A percentile compares a stretch with the other conserved stretches of the same genome.
Evolutionary conservation across 2,113 vertebrate genomes (phyloP).

Genomic region (Nothocercus julius): DNA sequence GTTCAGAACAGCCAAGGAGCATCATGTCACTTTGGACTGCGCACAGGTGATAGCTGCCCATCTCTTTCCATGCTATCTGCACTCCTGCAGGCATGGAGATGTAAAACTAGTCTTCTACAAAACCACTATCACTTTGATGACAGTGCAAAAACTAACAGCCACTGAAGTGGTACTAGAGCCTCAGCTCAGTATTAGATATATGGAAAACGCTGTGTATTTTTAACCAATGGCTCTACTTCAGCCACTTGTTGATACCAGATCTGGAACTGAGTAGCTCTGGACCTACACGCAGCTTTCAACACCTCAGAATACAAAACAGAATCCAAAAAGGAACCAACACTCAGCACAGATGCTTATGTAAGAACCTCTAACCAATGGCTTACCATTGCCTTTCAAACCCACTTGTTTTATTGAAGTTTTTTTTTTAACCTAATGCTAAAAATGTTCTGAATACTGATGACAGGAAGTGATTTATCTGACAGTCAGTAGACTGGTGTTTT

Average conservation of each 20-base stretch:
- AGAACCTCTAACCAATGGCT: not conserved
- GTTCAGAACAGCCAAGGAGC: not conserved
- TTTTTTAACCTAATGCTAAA: not conserved
- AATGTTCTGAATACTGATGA: not conserved
- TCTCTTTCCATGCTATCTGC: not conserved
- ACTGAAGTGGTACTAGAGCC: not conserved
- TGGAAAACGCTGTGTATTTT: not conserved
- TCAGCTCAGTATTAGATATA: not conserved
- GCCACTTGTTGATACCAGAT: not conserved
- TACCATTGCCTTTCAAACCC: not conserved
- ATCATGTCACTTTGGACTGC: not conserved
- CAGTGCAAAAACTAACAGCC: not conserved
- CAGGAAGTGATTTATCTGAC: not conserved
- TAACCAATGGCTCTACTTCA: not conserved
- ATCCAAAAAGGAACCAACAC: not conserved
- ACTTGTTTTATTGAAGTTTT: not conserved
- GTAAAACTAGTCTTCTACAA: not conserved
- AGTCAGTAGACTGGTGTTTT: not conserved
- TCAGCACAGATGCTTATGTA: not conserved
- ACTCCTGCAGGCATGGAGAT: not conserved
- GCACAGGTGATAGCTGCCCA: not conserved
- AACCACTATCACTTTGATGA: not conserved
- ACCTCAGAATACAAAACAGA: not conserved
- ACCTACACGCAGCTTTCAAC: not conserved
- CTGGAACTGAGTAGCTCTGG: not conserved